phyloP scores from a whole-genome alignment of 2,888 invertebrate genomes.

The Microctonus hyperodae region DNA sequence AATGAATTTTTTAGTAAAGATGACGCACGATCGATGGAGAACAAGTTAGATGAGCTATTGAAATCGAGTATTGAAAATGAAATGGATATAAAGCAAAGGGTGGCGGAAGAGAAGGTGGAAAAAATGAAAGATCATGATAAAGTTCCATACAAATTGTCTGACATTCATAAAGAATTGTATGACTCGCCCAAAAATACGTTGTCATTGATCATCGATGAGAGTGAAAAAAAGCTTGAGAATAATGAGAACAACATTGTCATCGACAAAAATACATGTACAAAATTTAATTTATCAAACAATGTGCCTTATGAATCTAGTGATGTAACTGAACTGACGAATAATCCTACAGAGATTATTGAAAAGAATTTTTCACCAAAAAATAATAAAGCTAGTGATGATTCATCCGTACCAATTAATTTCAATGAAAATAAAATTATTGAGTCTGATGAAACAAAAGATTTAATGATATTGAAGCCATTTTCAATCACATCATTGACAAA shows the following conservation, averaged over 20 bases:
- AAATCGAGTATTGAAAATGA: conserved; percentile 6
- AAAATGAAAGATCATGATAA: not conserved
- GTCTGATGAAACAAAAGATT: conserved; percentile 17
- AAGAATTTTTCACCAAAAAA: not conserved
- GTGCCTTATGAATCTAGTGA: not conserved
- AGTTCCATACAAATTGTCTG: not conserved
- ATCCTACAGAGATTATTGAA: conserved; percentile 3
- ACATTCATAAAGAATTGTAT: not conserved
- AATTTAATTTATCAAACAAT: not conserved
- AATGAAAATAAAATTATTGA: not conserved
- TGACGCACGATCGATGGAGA: not conserved
- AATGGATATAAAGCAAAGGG: not conserved
- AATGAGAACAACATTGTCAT: not conserved
- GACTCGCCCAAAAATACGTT: not conserved
- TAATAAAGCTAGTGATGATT: not conserved
- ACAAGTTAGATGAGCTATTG: conserved; percentile 6
- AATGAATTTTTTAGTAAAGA: conserved; percentile 28
- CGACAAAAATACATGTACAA: not conserved
- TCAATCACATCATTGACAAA: not conserved
- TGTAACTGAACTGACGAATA: not conserved
- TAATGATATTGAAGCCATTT: not conserved
- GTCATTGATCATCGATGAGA: not conserved
- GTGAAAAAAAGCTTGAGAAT: not conserved
- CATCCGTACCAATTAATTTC: not conserved
- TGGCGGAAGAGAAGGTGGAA: not conserved